Base-by-base conservation (phyloP, 2,113 vertebrate species). In the Grallaria varia region DNA sequence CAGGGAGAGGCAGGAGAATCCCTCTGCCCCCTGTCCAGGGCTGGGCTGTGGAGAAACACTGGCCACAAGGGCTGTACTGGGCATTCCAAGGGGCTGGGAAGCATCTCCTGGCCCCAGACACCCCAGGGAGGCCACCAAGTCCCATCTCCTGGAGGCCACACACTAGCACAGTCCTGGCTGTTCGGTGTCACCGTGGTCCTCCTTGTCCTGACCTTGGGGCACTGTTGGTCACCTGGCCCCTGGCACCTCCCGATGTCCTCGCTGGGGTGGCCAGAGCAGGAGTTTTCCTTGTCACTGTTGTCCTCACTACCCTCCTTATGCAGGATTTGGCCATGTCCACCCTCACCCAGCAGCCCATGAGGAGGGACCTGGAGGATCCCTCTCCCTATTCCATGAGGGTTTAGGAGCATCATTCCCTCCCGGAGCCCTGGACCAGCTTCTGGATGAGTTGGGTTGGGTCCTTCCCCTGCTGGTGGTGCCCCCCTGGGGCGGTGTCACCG, bases 1-100 rank as follows among this genome's bases (percentile, higher is more conserved):
- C 20, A 3, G 68, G 40, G 39, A 44, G 6, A 31, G 27, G 3
- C 0, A 2, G 33, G 11, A 31, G 17, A 0, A 2, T 35, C 49
- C 55, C 28, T 69, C 42, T 40, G 69, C 18, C 10, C 60, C 16
- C 42, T 4, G 2, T n/a, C n/a, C n/a, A n/a, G n/a, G n/a, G n/a
- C n/a, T n/a, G n/a, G n/a, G n/a, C n/a, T n/a, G n/a, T n/a, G n/a
- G 58, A 12, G 42, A 25, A 52, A 39, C 3, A 0, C 27, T 1
- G 0, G 6, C 33, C 22, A 1, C 33, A 64, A 12, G 55, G 28
- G 60, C 18, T 28, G 39, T 63, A 49, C 35, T 2, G 4, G 42
- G 62, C 58, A 21, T 49, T 31, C 72, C 1, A 5, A 42, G 55
- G 49, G 66, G 15, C 12, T 0, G 6, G 52, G 52, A 13, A n/a